phyloP scores from a whole-genome alignment of 2,113 vertebrate species.

The Peucedramus taeniatus region DNA sequence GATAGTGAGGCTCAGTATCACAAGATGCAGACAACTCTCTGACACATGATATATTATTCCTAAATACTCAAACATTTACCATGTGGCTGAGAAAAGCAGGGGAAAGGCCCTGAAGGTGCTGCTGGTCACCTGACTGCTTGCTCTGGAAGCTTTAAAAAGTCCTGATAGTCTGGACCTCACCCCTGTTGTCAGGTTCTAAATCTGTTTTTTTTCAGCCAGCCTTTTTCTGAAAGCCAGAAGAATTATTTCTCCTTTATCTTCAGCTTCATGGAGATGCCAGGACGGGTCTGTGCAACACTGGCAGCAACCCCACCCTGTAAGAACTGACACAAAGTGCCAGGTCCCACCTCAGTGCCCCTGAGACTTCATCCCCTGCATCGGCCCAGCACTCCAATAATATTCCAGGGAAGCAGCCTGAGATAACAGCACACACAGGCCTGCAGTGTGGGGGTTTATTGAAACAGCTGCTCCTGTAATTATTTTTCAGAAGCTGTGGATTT shows the following conservation, averaged over 20 bases:
- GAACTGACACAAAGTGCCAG: background rate
- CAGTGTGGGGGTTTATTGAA: background rate
- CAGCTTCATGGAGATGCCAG: background rate
- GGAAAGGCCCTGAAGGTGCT: background rate
- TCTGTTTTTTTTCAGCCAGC: background rate
- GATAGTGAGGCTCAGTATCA: background rate
- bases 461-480: background rate
- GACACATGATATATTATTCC: background rate
- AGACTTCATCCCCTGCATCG: background rate
- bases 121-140: background rate
- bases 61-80: background rate
- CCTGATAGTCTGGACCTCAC: background rate
- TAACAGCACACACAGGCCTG: background rate
- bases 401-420: background rate
- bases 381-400: fast-evolving
- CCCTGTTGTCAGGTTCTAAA: fast-evolving
- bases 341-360: background rate
- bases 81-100: background rate
- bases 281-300: background rate
- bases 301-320: background rate
- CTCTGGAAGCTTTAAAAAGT: background rate
- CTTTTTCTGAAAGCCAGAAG: background rate
- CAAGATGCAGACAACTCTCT: background rate
- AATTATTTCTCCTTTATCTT: background rate
- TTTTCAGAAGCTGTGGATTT: background rate